Evolutionary conservation across 1,140 invertebrate genomes (phyloP), one percentile per base, ranked within the genome.

Genomic region (Arion vulgaris): DNA sequence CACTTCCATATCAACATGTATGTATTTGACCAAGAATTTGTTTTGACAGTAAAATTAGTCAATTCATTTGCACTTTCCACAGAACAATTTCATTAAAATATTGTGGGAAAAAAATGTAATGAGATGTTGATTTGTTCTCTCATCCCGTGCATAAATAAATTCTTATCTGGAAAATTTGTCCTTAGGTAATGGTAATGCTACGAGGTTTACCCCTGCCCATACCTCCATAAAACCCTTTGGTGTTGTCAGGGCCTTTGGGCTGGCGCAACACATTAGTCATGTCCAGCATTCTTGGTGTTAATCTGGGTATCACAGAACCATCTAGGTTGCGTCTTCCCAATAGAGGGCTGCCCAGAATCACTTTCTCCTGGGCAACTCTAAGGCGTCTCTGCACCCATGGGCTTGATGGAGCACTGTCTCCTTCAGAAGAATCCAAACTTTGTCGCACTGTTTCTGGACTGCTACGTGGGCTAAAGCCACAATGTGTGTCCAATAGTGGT

Each of bases 231-330:
- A 97, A 97, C 41, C 96, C 96, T 74, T 94, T 94, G 38, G 95
- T 96, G 36, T 96, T 96, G 92, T 97, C 96, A 5, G 96, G 96
- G 13, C 96, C 96, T 81, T 94, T 94, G 0, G 96, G 96, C 90
- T 96, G 93, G 51, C 96, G 94, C n/a, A 96, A 93, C 26, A 96
- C 94, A 84, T 95, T 95, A 72, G 95, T 95, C 28, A 89, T 86
- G 76, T 91, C 88, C 57, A 86, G 82, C 85, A 91, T 86, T 51
- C 80, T 85, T 5, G 86, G 86, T 41, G 78, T 66, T 2, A 68
- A 66, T 34, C 84, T 84, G 41, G 73, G 69, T 34, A 85, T 74
- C 57, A 83, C 32, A 71, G 85, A 77, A 38, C 84, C 85, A 82
- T 86, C 86, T 7, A 36, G 62, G 49, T 85, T 86, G 28, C 87